These are phyloP conservation scores for Notothenia rossii DNA, from an alignment of 2,113 vertebrate genomes.

Conservation along the genomic window DNA sequence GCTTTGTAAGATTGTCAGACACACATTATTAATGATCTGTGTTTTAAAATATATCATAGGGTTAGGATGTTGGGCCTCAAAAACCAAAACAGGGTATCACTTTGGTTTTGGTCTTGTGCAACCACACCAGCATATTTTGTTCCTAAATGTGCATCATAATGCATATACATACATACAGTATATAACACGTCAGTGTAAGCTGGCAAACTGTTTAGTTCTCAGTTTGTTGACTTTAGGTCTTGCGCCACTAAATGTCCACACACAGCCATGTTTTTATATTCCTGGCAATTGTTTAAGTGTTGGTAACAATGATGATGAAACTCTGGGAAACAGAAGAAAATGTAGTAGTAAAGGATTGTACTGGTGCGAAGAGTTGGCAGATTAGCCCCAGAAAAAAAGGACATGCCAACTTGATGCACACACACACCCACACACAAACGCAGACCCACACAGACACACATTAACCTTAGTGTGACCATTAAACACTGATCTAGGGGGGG, in stretches of 20 bases:
- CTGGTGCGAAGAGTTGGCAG: conserved; percentile 51
- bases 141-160: not conserved
- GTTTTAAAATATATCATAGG: no score
- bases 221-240: conserved; percentile 38
- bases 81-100: not conserved
- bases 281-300: conserved; percentile 43
- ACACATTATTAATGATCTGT: no score
- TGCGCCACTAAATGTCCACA: conserved; percentile 33
- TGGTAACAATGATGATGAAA: conserved; percentile 71
- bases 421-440: not conserved
- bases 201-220: not conserved
- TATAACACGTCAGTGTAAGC: not conserved
- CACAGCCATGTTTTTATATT: conserved; percentile 33
- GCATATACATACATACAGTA: not conserved
- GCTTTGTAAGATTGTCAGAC: no score
- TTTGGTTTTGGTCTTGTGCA: not conserved
- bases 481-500: conserved; percentile 1
- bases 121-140: not conserved
- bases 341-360: conserved; percentile 27
- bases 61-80: not conserved
- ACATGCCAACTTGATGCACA: conserved; percentile 24
- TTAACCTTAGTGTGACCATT: conserved; percentile 66
- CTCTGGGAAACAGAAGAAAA: conserved; percentile 53
- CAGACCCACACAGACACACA: conserved; percentile 8
- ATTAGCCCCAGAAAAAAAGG: conserved; percentile 43